Evolutionary conservation across 2,113 vertebrate species (phyloP).

Genomic region (Oreotrochilus melanogaster): DNA sequence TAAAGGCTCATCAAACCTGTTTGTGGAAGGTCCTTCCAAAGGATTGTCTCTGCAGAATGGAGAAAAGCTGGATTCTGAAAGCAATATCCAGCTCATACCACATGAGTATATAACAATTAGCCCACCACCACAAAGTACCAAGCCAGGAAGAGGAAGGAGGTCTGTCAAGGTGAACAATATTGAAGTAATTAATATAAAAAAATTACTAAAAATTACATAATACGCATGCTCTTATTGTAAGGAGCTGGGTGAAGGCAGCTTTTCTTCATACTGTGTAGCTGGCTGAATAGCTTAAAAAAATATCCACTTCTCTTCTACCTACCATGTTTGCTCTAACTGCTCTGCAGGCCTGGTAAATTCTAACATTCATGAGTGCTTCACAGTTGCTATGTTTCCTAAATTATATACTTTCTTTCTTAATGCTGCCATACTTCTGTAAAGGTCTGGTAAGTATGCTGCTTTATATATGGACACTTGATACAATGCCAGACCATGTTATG

Average conservation of each 20-base stretch:
- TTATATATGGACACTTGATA: neutral
- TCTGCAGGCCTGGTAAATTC: neutral
- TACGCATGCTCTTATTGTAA: constrained; percentile 58
- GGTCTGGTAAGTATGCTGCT: constrained; percentile 77
- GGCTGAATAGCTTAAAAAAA: neutral
- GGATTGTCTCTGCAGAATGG: constrained; percentile 74
- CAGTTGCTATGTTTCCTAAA: constrained; percentile 42
- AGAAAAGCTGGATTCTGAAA: constrained; percentile 78
- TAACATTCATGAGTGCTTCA: neutral
- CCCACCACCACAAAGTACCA: constrained; percentile 92
- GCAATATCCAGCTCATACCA: constrained; percentile 63
- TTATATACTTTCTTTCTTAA: constrained; percentile 71
- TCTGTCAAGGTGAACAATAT: constrained; percentile 89
- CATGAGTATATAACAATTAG: constrained; percentile 88
- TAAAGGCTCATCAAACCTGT: constrained; percentile 78
- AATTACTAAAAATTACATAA: neutral
- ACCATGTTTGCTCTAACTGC: neutral
- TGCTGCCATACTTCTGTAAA: constrained; percentile 76
- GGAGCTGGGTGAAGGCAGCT: constrained; percentile 59
- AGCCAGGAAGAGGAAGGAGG: constrained; percentile 91
- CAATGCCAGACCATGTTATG: neutral
- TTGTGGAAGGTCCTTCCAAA: constrained; percentile 79
- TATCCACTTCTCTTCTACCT: neutral
- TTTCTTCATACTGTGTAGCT: neutral
- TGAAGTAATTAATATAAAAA: constrained; percentile 33